phyloP scores from a whole-genome alignment of 2,797 vertebrate species.

The Pseudochromis fuscus region DNA sequence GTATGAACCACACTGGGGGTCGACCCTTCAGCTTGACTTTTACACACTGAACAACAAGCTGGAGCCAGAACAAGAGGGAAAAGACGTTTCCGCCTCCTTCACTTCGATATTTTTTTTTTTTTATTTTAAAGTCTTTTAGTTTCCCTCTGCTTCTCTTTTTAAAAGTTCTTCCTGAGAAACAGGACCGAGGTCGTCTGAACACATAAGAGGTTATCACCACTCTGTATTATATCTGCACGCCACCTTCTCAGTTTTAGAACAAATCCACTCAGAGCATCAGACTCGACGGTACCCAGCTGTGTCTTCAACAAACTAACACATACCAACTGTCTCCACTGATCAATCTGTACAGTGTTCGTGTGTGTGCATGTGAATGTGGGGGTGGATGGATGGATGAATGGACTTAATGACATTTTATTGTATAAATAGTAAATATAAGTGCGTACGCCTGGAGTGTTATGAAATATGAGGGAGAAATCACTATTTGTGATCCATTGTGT shows the following conservation, averaged over 20 bases:
- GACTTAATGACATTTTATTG: conserved; percentile 56
- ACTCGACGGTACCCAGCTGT: conserved; percentile 49
- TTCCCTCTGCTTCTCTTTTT: conserved; percentile 3
- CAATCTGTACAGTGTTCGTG: conserved; percentile 66
- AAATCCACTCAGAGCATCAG: conserved; percentile 40
- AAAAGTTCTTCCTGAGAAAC: conserved; percentile 34
- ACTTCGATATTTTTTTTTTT: background rate
- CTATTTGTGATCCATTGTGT: conserved; percentile 53
- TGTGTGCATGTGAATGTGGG: conserved; percentile 42
- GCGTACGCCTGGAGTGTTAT: conserved; percentile 65
- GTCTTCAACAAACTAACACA: conserved; percentile 2
- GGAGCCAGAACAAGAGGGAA: conserved; percentile 32
- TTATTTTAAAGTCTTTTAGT: conserved; percentile 11
- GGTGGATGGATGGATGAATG: conserved; percentile 57
- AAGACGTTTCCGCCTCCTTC: background rate
- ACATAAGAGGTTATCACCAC: conserved; percentile 10
- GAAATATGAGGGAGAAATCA: conserved; percentile 56
- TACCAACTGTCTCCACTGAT: conserved; percentile 14
- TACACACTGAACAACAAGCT: conserved; percentile 34
- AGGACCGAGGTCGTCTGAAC: conserved; percentile 52
- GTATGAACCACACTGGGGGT: conserved; percentile 30
- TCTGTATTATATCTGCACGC: conserved; percentile 48
- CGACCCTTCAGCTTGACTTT: conserved; percentile 13
- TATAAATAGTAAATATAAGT: conserved; percentile 71
- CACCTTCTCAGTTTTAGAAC: conserved; percentile 49